These are phyloP conservation scores for Plectropomus leopardus DNA, from an alignment of 2,113 vertebrate species.

Conservation along the genomic window DNA sequence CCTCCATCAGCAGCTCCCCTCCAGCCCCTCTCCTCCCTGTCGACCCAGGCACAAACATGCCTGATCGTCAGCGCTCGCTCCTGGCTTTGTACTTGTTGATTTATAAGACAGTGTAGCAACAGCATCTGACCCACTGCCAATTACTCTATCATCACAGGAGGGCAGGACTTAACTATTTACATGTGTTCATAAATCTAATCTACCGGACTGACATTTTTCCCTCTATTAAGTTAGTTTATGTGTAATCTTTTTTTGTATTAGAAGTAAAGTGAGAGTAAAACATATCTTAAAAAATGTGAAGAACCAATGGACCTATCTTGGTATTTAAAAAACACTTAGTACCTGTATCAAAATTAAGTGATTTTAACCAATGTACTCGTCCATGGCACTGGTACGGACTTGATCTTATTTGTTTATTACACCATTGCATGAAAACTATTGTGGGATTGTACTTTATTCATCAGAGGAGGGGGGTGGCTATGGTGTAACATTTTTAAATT, in stretches of 20 bases:
- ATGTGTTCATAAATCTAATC: slow-evolving; percentile 62
- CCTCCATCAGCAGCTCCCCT: slow-evolving; percentile 63
- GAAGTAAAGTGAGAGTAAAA: background rate
- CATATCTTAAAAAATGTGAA: background rate
- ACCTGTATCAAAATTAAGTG: background rate
- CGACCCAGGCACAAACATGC: slow-evolving; percentile 70
- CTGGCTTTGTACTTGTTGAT: slow-evolving; percentile 75
- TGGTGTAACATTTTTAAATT: too few species aligned
- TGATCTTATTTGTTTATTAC: background rate
- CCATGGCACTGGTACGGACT: background rate
- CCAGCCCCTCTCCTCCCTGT: slow-evolving; percentile 45
- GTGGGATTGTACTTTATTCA: too few species aligned
- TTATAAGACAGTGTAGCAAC: slow-evolving; percentile 64
- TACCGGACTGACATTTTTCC: background rate
- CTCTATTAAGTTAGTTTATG: background rate
- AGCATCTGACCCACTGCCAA: slow-evolving; percentile 67
- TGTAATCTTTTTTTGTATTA: background rate
- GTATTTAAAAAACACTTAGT: too few species aligned
- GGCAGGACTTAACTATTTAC: slow-evolving; percentile 61
- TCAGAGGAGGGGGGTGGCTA: too few species aligned
- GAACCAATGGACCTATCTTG: too few species aligned
- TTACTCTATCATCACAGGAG: slow-evolving; percentile 68
- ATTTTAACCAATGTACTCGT: background rate
- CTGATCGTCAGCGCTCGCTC: slow-evolving; percentile 37
- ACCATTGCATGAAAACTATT: background rate